A percentile compares a stretch with the other conserved stretches of the same genome.
Conservation (phyloP, 1,140 invertebrate species). For the Lineus longissimus region DNA sequence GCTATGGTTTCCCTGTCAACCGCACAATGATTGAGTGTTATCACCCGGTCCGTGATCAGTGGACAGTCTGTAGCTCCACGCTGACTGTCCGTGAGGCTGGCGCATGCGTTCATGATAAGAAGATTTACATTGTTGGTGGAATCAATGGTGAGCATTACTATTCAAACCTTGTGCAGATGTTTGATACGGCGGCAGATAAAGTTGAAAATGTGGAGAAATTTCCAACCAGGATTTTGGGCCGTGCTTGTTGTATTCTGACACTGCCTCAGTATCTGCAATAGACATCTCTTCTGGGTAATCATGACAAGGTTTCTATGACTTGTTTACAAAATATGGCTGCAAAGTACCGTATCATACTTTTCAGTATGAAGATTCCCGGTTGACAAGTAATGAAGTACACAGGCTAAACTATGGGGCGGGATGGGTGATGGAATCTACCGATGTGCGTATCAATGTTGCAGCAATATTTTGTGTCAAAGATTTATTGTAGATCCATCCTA, state of each 20-base stretch:
- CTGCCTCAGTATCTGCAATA: constrained; percentile 35
- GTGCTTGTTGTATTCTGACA: constrained; percentile 43
- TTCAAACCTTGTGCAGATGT: constrained; percentile 38
- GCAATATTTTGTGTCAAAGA: too few relatives aligned
- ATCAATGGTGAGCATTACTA: constrained; percentile 47
- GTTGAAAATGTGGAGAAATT: constrained; percentile 40
- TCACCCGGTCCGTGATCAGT: constrained; percentile 37
- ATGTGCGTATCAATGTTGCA: too few relatives aligned
- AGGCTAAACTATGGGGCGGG: too few relatives aligned
- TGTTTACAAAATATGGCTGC: too few relatives aligned
- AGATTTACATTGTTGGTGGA: constrained; percentile 47
- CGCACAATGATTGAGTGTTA: constrained; percentile 44
- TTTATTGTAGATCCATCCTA: too few relatives aligned
- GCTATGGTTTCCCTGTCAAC: constrained; percentile 43
- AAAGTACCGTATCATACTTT: too few relatives aligned
- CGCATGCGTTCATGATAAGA: constrained; percentile 36
- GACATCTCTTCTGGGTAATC: too few relatives aligned
- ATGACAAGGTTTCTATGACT: too few relatives aligned
- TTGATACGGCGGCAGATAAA: constrained; percentile 32
- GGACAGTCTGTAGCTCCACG: constrained; percentile 38
- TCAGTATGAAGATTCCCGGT: too few relatives aligned
- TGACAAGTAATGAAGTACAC: too few relatives aligned
- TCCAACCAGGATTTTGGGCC: constrained; percentile 38
- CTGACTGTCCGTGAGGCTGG: constrained; percentile 48
- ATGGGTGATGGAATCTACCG: too few relatives aligned